Conservation (phyloP, 2,113 vertebrate genomes). For the Mobula birostris region DNA sequence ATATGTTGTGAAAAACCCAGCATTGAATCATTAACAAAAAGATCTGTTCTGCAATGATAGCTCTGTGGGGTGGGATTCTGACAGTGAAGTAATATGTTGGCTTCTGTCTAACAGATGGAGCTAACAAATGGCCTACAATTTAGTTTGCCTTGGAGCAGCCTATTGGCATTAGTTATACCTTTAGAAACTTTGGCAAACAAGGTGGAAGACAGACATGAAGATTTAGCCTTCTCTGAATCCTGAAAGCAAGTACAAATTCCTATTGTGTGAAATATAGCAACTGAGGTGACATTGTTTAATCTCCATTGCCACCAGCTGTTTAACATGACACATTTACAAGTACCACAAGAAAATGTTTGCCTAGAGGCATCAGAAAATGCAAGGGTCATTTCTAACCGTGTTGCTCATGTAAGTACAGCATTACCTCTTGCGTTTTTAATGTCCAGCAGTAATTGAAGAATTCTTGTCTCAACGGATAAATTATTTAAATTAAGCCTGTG, state of each 20-base stretch:
- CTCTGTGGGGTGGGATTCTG: neutral
- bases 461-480: neutral
- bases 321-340: neutral
- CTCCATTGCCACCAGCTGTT: neutral
- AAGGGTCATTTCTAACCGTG: neutral
- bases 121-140: neutral
- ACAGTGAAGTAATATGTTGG: neutral
- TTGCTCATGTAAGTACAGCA: neutral
- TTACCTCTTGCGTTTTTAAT: neutral
- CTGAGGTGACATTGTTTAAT: constrained; percentile 9
- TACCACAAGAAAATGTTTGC: neutral
- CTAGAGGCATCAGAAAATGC: too few species aligned
- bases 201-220: neutral
- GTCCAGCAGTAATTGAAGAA: neutral
- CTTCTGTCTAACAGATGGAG: neutral
- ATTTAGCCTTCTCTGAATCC: neutral
- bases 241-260: neutral
- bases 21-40: neutral
- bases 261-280: neutral
- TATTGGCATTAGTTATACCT: neutral
- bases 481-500: neutral
- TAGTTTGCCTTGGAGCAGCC: neutral
- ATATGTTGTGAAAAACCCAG: neutral
- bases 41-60: neutral
- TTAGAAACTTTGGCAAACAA: neutral